Conservation (phyloP, 2,888 invertebrate genomes). For the Acrocyrtus sp. region DNA sequence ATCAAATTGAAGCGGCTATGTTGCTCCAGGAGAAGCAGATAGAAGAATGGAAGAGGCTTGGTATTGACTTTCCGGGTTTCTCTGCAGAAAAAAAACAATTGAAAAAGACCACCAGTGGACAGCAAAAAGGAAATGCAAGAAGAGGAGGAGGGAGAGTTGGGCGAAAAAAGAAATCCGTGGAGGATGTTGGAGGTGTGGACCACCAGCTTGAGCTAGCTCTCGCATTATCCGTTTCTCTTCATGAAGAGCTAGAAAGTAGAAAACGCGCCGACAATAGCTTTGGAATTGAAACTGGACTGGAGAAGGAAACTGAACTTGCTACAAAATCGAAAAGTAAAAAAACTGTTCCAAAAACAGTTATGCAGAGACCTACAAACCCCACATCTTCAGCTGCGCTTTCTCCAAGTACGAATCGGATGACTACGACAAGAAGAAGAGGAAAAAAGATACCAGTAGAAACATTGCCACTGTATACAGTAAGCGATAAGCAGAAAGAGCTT, state of each 20-base stretch:
- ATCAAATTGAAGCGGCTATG: slow-evolving; percentile 42
- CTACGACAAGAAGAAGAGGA: slow-evolving; percentile 22
- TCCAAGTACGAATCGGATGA: neutral
- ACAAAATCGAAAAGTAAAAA: neutral
- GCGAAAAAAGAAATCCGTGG: slow-evolving; percentile 9
- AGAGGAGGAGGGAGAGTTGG: slow-evolving; percentile 2
- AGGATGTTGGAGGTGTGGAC: slow-evolving; percentile 62
- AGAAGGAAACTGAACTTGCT: slow-evolving; percentile 22
- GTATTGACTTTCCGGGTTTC: slow-evolving; percentile 47
- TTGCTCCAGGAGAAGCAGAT: slow-evolving; percentile 51
- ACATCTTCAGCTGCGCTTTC: neutral
- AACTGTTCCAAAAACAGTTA: neutral
- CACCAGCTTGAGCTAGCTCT: slow-evolving; percentile 67
- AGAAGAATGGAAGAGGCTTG: slow-evolving; percentile 48
- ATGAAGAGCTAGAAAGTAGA: slow-evolving; percentile 66
- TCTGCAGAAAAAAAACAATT: neutral
- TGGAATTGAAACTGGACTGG: slow-evolving; percentile 64
- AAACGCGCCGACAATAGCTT: slow-evolving; percentile 65
- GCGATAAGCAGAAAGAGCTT: slow-evolving; percentile 35
- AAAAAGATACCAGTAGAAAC: slow-evolving; percentile 29
- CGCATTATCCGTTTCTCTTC: slow-evolving; percentile 68
- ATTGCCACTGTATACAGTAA: slow-evolving; percentile 34
- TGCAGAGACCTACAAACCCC: neutral
- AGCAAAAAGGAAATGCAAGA: neutral
- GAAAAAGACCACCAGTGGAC: slow-evolving; percentile 3